Percentiles rank a stretch among this genome's conserved stretches.
Conservation (phyloP, 1,140 invertebrate genomes). For the Drosophila funebris region DNA sequence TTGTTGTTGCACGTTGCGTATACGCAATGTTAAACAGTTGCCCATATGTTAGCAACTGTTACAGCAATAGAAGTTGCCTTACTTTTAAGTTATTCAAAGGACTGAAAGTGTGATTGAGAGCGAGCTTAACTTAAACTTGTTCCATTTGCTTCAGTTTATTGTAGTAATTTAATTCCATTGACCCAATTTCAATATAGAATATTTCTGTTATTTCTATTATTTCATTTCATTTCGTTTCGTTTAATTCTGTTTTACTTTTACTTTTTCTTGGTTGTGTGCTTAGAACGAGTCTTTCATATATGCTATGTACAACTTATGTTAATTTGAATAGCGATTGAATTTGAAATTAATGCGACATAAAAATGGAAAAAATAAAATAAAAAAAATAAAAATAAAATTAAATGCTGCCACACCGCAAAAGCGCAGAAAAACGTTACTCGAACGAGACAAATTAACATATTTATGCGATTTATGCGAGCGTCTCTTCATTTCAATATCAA, state of each 20-base stretch:
- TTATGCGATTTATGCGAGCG: conserved; percentile 78
- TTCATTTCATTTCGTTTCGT: conserved; percentile 19
- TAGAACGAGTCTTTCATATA: conserved; percentile 42
- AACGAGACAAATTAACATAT: conserved; percentile 69
- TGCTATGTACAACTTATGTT: conserved; percentile 62
- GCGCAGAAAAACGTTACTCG: conserved; percentile 49
- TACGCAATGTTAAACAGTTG: conserved; percentile 3
- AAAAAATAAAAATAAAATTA: conserved; percentile 2
- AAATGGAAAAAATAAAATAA: background rate
- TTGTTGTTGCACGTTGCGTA: conserved; percentile 5
- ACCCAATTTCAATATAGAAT: conserved; percentile 48
- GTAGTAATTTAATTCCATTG: conserved; percentile 53
- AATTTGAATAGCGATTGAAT: conserved; percentile 60
- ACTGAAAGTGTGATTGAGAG: background rate
- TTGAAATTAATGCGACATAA: conserved; percentile 66
- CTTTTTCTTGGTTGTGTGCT: conserved; percentile 1
- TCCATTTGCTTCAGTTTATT: conserved; percentile 2
- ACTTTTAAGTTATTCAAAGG: background rate
- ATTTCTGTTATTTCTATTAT: background rate
- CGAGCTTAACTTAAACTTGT: conserved; percentile 7
- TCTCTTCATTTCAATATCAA: conserved; percentile 68
- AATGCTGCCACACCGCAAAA: conserved; percentile 25
- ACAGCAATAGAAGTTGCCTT: background rate
- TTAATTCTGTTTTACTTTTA: conserved; percentile 68
- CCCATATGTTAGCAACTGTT: background rate